Evolutionary conservation across 1,140 invertebrate species (phyloP), one percentile per base, ranked within the genome.

Genomic region (Meloidogyne floridensis): DNA sequence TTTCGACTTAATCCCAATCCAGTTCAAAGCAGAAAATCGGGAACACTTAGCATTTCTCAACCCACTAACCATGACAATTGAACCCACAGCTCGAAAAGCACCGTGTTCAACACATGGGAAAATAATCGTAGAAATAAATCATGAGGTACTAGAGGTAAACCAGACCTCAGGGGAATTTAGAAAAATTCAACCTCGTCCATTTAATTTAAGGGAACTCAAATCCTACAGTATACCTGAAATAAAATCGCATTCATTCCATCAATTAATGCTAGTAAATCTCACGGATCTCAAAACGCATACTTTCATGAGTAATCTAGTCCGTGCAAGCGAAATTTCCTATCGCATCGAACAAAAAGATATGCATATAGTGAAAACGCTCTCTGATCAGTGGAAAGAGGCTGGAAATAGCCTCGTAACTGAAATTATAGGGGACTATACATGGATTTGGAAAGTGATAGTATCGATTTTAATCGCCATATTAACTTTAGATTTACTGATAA

Each of bases 251-350:
- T n/a, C n/a, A n/a, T n/a, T n/a, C n/a, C n/a, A n/a, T 18, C 73
- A 75, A 6, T 10, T 8, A 42, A 54, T 54, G 2, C 20, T 75
- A 18, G n/a, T 75, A 8, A 75, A 75, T 42, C 18, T 75, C 5
- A 75, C 18, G 4, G 73, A 75, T 42, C 10, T 75, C 15, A 75
- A 75, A n/a, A 75, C 73, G 18, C 73, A 75, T 75, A 32, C 73
- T 2, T 75, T 75, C 42, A 54, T 75, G 18, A 75, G 18, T 43
- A 54, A 54, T 18, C 18, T 20, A 32, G n/a, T 75, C 2, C 20
- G 9, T 6, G 73, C 73, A 32, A 75, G 73, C 56, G 73, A 15
- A 8, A 42, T 75, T 6, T 53, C 18, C 6, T 75, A 75, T 42
- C 15, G 32, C 15, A 75, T 75, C 0, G 56, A 43, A n/a, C 47